phyloP scores from a whole-genome alignment of 92 coral and sea anemone species.

The Zoanthus sociatus region DNA sequence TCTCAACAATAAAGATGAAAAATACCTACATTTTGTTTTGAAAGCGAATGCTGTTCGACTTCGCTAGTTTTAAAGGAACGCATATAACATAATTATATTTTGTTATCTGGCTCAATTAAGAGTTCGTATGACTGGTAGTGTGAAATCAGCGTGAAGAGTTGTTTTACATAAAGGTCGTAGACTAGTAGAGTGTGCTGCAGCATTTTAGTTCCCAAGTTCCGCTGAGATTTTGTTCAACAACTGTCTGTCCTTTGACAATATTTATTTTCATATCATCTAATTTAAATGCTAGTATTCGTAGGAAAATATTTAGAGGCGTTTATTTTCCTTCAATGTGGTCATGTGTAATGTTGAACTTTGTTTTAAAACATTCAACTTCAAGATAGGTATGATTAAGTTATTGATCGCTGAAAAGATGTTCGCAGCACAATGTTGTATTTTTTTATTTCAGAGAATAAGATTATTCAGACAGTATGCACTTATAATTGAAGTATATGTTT shows the following conservation, averaged over 20 bases:
- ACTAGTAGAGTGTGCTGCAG: neutral
- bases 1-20: conserved; percentile 18
- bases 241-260: neutral
- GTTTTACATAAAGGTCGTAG: conserved; percentile 26
- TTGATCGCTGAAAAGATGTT: neutral
- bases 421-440: neutral
- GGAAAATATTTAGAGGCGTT: neutral
- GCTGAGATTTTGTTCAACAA: neutral
- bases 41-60: conserved; percentile 2
- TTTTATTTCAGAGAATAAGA: neutral
- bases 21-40: neutral
- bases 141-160: conserved; percentile 23
- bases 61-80: conserved; percentile 6
- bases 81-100: neutral
- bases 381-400: neutral
- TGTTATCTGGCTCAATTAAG: conserved; percentile 17
- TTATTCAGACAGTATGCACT: neutral
- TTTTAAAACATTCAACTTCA: too few relatives aligned
- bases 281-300: neutral
- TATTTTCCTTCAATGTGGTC: neutral
- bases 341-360: neutral
- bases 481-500: neutral
- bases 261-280: neutral
- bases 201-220: neutral
- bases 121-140: conserved; percentile 12